Evolutionary conservation across 2,113 vertebrate genomes (phyloP).

Genomic region (Glaucomys volans): DNA sequence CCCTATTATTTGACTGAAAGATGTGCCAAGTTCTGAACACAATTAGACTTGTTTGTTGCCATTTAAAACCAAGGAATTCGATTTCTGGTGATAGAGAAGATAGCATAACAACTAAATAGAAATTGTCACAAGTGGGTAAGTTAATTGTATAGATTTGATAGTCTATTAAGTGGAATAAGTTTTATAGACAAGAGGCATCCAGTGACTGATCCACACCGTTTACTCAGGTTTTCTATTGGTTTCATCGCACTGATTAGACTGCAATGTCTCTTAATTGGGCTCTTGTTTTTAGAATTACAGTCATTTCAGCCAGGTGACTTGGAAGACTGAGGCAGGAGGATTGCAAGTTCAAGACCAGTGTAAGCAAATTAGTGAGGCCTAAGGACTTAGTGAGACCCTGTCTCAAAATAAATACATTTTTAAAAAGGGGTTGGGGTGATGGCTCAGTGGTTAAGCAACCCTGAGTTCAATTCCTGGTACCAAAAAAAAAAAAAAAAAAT

Average conservation of each 20-base stretch:
- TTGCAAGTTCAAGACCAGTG: no score
- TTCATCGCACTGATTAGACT: not conserved
- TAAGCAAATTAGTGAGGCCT: no score
- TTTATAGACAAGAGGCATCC: not conserved
- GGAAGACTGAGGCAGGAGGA: no score
- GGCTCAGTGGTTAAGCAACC: no score
- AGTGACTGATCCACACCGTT: not conserved
- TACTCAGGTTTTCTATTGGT: not conserved
- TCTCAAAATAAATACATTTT: no score
- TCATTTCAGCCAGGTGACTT: not conserved
- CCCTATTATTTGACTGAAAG: not conserved
- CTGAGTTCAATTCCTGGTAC: no score
- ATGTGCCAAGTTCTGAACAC: conserved; percentile 3
- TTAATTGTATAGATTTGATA: not conserved
- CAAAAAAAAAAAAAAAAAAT: not conserved
- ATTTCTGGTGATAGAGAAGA: conserved; percentile 27
- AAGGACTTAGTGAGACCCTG: no score
- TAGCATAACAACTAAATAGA: not conserved
- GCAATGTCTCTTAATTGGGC: not conserved
- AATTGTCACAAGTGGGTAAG: conserved; percentile 3
- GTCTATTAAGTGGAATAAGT: not conserved
- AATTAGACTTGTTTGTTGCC: not conserved
- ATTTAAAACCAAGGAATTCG: conserved; percentile 12
- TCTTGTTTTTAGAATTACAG: not conserved
- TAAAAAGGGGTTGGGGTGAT: no score